These are phyloP conservation scores for Talpa occidentalis DNA, from an alignment of 2,113 vertebrate genomes.

Conservation along the genomic window DNA sequence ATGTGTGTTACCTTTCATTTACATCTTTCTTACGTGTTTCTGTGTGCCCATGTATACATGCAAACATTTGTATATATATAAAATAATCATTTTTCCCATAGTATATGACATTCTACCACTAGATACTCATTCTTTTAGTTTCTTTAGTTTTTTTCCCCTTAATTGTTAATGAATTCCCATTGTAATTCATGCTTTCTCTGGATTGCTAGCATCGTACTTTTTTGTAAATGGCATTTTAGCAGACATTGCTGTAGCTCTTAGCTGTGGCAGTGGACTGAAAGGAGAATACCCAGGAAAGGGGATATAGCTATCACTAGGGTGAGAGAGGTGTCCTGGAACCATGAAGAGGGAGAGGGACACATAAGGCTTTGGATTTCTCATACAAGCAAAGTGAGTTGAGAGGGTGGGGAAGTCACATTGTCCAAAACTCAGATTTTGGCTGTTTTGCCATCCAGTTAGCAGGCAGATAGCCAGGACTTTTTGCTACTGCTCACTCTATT, in stretches of 20 bases:
- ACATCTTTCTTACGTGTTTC: not conserved
- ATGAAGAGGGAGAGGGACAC: not conserved
- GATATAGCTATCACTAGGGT: accelerated
- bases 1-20: not conserved
- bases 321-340: not conserved
- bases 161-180: not conserved
- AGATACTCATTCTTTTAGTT: not conserved
- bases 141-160: not conserved
- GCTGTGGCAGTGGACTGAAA: not conserved
- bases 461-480: not conserved
- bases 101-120: not conserved
- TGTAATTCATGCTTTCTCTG: not conserved
- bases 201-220: not conserved
- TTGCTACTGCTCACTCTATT: not conserved
- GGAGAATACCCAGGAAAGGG: not conserved
- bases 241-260: not conserved
- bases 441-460: not conserved
- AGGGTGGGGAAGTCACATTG: not conserved
- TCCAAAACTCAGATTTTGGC: not conserved
- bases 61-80: not conserved
- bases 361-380: not conserved
- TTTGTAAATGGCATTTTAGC: not conserved
- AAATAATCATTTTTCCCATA: not conserved
- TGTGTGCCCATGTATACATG: not conserved
- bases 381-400: not conserved